Evolutionary conservation across 2,113 vertebrate species (phyloP), one percentile per base, ranked within the genome.

Genomic region (Acrocephalus kingi): DNA sequence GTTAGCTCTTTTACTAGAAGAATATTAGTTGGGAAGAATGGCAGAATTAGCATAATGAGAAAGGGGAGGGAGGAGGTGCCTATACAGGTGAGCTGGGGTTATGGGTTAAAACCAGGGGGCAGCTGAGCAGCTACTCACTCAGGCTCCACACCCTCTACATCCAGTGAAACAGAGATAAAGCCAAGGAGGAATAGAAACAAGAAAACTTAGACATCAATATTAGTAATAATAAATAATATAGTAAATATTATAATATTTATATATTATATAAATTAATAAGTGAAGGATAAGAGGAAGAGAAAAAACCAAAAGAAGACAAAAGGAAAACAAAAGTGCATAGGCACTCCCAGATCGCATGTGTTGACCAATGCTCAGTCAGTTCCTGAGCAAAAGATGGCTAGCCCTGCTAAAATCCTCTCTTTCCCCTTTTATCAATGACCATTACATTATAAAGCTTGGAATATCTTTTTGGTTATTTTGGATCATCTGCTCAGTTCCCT

Each of bases 71-170:
- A 67, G 31, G 8, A 82, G 2, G 2, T 4, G 0, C 2, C 20
- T 31, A 2, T 25, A 17, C 30, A 20, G 37, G 20, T 52, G 35
- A 52, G 7, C 17, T 52, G 11, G 2, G 24, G 8, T 4, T 59
- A 14, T 19, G 11, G 8, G 5, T 55, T 33, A 73, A 45, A 7
- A 4, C 17, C 3, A 1, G 3, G 0, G 0, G 17, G 11, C 30
- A 88, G 41, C 33, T 78, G 27, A 66, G 27, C 9, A 74, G 25
- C 2, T 8, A 15, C 11, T 46, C 13, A 15, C 6, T 52, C 14
- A 41, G 11, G 17, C 6, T 37, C 6, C 10, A 37, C 10, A 71
- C 0, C 5, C 10, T 15, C 7, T 8, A 30, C 11, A 7, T 10
- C 15, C 41, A 56, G 11, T 28, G 11, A 6, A 11, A 15, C 0